Base-by-base conservation (phyloP, 2,113 vertebrate species). In the Nothoprocta pentlandii region DNA sequence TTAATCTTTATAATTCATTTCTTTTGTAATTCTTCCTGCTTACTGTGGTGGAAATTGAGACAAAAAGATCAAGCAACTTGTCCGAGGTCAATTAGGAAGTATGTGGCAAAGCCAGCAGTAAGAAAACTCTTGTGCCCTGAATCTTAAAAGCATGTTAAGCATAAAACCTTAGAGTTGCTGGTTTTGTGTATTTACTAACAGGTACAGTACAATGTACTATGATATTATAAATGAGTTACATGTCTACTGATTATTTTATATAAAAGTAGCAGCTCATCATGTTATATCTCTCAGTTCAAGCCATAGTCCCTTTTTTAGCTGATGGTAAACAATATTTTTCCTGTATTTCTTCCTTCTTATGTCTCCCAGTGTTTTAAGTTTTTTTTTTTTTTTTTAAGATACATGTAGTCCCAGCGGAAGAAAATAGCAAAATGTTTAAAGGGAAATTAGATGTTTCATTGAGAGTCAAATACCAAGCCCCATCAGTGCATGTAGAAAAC, bases 231-330 rank as follows among this genome's bases (percentile, higher is more conserved):
- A 74, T 0, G 0, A 88, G 34, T 88, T 93, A 87, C 46, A 79
- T 25, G 64, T 86, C 88, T 94, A 61, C 51, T 74, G 77, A 87
- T 91, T 89, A 41, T 46, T 93, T 96, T 89, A 85, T 94, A 71
- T 80, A 78, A 70, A 74, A 3, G 1, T 67, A 94, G 71, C 32
- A 90, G 12, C 32, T 93, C 30, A 64, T 22, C 4, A 16, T 54
- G 10, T 59, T 88, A 23, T 16, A 26, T 62, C 20, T 67, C 28
- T 61, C 71, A 70, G 36, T 56, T 67, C 36, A 74, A 90, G 54
- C 16, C 62, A 44, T 0, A 76, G 80, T n/a, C 12, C 19, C 2
- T 41, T 7, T 58, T 4, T 30, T 53, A 90, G 25, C 12, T 58
- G 39, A 85, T 22, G 81, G 16, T 4, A 70, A 77, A 70, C 8